These are phyloP conservation scores for Meles meles DNA, from an alignment of 2,113 vertebrate genomes.

Conservation along the genomic window DNA sequence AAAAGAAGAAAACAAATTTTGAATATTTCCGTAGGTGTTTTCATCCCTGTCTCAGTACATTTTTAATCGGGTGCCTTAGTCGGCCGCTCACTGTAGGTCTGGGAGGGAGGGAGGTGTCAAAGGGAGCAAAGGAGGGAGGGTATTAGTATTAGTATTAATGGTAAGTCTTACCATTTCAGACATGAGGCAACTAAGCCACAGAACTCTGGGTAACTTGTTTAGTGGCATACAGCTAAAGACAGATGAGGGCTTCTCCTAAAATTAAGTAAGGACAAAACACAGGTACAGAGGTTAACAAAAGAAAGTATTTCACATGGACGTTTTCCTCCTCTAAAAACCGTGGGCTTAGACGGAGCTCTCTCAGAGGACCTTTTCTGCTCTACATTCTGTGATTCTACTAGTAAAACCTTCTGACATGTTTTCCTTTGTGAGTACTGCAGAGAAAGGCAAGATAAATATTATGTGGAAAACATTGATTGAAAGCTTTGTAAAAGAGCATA, in stretches of 20 bases:
- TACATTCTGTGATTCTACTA: conserved; percentile 21
- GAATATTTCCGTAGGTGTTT: background rate
- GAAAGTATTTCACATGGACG: background rate
- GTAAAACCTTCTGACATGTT: conserved; percentile 60
- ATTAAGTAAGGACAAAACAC: background rate
- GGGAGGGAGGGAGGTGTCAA: background rate
- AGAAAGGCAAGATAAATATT: conserved; percentile 59
- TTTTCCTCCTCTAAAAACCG: background rate
- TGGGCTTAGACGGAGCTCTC: background rate
- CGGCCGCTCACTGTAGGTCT: background rate
- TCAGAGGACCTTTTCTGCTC: conserved; percentile 29
- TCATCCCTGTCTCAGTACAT: background rate
- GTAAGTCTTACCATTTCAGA: background rate
- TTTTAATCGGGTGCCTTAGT: background rate
- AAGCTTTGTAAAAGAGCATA: conserved; percentile 59
- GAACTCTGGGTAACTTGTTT: background rate
- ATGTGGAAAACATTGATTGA: conserved; percentile 45
- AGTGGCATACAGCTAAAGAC: background rate
- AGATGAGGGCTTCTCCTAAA: background rate
- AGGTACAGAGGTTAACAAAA: conserved; percentile 9
- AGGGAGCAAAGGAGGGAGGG: background rate
- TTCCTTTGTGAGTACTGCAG: conserved; percentile 60
- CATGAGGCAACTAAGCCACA: background rate
- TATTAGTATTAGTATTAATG: background rate
- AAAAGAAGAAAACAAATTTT: background rate